Conservation (phyloP, 92 coral and sea anemone species). For the Phenganax stokvisi region DNA sequence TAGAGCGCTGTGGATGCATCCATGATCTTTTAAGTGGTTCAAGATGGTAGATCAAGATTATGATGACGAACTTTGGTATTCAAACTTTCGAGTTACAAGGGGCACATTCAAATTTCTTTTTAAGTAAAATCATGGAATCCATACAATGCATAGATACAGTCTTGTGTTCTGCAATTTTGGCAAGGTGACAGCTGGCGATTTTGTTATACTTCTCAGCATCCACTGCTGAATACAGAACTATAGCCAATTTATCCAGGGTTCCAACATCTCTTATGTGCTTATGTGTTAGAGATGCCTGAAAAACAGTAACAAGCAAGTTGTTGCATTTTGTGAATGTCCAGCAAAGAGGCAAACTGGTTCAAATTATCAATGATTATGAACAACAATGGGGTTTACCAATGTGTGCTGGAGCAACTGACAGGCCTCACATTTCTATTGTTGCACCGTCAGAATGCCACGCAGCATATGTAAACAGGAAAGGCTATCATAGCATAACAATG, state of each 20-base stretch:
- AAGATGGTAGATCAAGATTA: slow-evolving; percentile 40
- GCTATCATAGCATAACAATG: background rate
- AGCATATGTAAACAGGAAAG: slow-evolving; percentile 20
- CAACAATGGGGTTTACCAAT: too few relatives aligned
- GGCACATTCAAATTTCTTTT: slow-evolving; percentile 33
- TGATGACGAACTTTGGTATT: slow-evolving; percentile 41
- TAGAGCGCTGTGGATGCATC: slow-evolving; percentile 34
- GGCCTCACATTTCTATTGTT: background rate
- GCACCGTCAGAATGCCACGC: slow-evolving; percentile 7
- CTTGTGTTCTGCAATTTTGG: background rate
- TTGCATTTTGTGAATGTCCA: slow-evolving; percentile 4
- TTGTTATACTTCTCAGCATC: background rate
- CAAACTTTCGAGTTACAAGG: slow-evolving; percentile 29
- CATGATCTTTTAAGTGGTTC: slow-evolving; percentile 39
- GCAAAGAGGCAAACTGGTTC: slow-evolving; percentile 22
- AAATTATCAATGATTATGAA: background rate
- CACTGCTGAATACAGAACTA: slow-evolving; percentile 38
- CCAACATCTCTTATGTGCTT: slow-evolving; percentile 35
- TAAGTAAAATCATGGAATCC: slow-evolving; percentile 21
- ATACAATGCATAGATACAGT: slow-evolving; percentile 9
- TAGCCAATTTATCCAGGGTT: slow-evolving; percentile 28
- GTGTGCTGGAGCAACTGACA: too few relatives aligned
- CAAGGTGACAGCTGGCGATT: slow-evolving; percentile 25
- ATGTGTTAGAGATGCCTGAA: slow-evolving; percentile 34
- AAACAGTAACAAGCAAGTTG: slow-evolving; percentile 29